Evolutionary conservation across 1,140 invertebrate species (phyloP).

Genomic region (Orchestia grillus): DNA sequence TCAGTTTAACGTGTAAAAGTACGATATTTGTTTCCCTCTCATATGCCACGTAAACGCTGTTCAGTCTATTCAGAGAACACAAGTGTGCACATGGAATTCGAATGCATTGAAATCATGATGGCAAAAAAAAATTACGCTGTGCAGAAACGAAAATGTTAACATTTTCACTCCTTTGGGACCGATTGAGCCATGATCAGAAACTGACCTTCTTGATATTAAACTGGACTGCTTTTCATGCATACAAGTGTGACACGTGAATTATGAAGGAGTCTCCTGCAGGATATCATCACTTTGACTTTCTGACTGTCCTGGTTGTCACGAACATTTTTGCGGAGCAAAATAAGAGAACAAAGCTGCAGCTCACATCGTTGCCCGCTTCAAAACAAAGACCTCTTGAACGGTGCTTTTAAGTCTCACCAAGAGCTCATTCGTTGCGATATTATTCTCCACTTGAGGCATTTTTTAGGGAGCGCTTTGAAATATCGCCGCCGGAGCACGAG

Average conservation of each 20-base stretch:
- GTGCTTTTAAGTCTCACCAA: background rate
- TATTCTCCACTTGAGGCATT: slow-evolving; percentile 47
- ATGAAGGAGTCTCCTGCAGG: background rate
- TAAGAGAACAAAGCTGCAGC: background rate
- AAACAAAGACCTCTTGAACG: slow-evolving; percentile 27
- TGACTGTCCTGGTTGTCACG: background rate
- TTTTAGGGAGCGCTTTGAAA: slow-evolving; percentile 35
- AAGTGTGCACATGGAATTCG: background rate
- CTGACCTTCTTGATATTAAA: no score
- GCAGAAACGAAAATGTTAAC: background rate
- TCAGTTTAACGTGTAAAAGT: background rate
- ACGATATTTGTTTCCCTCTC: background rate
- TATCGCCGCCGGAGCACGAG: slow-evolving; percentile 30
- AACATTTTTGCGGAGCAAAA: background rate
- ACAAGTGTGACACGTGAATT: background rate
- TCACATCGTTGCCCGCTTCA: background rate
- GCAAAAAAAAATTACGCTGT: background rate
- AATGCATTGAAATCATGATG: background rate
- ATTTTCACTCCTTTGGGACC: background rate
- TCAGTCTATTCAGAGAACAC: background rate
- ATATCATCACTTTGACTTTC: background rate
- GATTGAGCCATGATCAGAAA: no score
- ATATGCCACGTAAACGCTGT: background rate
- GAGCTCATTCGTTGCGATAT: slow-evolving; percentile 31
- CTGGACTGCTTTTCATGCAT: background rate